Evolutionary conservation across 2,888 invertebrate genomes (phyloP), one percentile per base, ranked within the genome.

Genomic region (Pegoplata infirma): DNA sequence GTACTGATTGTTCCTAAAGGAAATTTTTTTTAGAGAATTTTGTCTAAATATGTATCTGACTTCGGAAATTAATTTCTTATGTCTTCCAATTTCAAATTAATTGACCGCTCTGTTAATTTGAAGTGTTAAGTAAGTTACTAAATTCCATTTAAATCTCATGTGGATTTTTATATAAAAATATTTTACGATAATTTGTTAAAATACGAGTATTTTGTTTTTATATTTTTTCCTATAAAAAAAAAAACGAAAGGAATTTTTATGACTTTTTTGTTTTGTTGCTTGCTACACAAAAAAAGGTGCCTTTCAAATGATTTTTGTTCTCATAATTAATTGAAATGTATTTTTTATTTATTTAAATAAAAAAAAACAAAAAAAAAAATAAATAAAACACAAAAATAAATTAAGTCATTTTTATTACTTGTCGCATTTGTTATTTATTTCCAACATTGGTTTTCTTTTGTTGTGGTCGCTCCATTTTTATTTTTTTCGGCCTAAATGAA

Each of bases 391-490:
- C n/a, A n/a, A 61, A 74, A 64, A 75, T 71, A 80, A 82, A 80
- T 82, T 56, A 80, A 80, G 74, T 74, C 73, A 68, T 81, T 82
- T 77, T 80, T 81, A 76, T 82, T 77, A 80, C 61, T 81, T 80
- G 76, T 69, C 75, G 72, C 80, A 80, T 80, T 82, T 79, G 68
- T 80, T 73, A 77, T 82, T 80, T 77, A 63, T 69, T 46, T 56
- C 67, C 64, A 47, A 58, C 28, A 69, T 78, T 73, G 64, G 61
- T 10, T 64, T 69, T 68, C 56, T 59, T 53, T 78, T 73, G 73
- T 74, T 78, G 69, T 69, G 69, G 73, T 64, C 47, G 16, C n/a
- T n/a, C 2, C n/a, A n/a, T 2, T n/a, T n/a, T n/a, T n/a, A n/a
- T 32, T 47, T 51, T 69, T 16, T 61, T 25, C 46, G 40, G 25